Evolutionary conservation across 2,888 invertebrate species (phyloP).

Genomic region (Conistra vaccinii): DNA sequence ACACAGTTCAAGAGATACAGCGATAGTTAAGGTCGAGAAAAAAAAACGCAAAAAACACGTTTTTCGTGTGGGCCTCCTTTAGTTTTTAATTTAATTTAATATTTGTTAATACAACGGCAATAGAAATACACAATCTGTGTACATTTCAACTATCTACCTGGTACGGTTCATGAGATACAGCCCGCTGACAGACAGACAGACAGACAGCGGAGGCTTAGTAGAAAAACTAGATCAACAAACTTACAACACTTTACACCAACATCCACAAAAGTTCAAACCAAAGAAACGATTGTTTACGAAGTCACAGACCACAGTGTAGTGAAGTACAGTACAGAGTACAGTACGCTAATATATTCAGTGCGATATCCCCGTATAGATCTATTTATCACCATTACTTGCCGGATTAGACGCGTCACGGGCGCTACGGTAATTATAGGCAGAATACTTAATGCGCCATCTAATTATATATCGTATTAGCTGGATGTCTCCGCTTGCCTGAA

Average conservation of each 20-base stretch:
- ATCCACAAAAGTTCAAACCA: neutral
- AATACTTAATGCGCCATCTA: constrained; percentile 85
- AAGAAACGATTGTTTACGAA: neutral
- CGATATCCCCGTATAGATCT: constrained; percentile 80
- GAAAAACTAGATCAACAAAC: neutral
- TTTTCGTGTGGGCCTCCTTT: too few relatives aligned
- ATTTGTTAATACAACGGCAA: too few relatives aligned
- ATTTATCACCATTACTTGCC: constrained; percentile 87
- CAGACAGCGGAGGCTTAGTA: too few relatives aligned
- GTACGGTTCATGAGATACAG: too few relatives aligned
- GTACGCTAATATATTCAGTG: constrained; percentile 80
- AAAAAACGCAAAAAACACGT: too few relatives aligned
- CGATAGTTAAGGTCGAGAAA: too few relatives aligned
- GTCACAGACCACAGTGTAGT: constrained; percentile 10
- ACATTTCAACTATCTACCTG: too few relatives aligned
- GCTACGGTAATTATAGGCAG: constrained; percentile 84
- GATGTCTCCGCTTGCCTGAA: constrained; percentile 48
- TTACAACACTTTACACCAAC: neutral
- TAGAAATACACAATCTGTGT: too few relatives aligned
- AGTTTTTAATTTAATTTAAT: too few relatives aligned
- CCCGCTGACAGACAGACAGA: too few relatives aligned
- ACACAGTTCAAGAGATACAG: too few relatives aligned
- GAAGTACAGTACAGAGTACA: constrained; percentile 36
- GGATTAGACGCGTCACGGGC: constrained; percentile 86
- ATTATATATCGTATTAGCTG: constrained; percentile 75